Conservation (phyloP, 2,797 vertebrate species). For the Chelmon rostratus region DNA sequence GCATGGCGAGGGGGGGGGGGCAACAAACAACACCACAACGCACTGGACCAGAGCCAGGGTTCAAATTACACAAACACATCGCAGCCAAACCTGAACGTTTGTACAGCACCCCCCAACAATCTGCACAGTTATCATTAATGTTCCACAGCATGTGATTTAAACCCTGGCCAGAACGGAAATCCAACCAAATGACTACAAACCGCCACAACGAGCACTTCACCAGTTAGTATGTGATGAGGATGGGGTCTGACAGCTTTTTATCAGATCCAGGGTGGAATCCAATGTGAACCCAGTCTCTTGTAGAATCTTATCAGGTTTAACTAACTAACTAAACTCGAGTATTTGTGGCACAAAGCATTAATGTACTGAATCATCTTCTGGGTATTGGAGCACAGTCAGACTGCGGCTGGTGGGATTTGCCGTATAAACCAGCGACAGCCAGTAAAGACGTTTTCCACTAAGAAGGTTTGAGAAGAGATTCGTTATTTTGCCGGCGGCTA, state of each 20-base stretch:
- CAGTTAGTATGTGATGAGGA: background rate
- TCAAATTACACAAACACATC: constrained; percentile 51
- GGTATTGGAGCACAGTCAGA: too few relatives aligned
- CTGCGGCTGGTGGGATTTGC: too few relatives aligned
- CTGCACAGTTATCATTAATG: background rate
- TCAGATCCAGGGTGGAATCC: background rate
- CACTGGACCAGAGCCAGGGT: constrained; percentile 40
- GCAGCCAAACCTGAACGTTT: background rate
- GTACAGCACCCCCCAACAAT: background rate
- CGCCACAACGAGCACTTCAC: constrained; percentile 26
- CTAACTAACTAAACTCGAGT: too few relatives aligned
- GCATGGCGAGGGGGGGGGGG: background rate
- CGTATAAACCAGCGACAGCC: background rate
- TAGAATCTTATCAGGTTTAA: background rate
- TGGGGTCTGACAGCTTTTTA: background rate
- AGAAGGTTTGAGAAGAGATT: background rate
- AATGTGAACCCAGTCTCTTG: background rate
- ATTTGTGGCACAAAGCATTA: too few relatives aligned
- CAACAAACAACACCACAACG: constrained; percentile 25
- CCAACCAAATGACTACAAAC: background rate
- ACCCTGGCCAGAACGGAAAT: constrained; percentile 38
- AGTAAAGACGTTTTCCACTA: background rate
- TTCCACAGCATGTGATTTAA: constrained; percentile 38
- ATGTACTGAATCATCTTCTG: too few relatives aligned
- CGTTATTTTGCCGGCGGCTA: background rate